These are phyloP conservation scores for Calameuta idolon DNA, from an alignment of 2,888 invertebrate genomes.

Conservation along the genomic window DNA sequence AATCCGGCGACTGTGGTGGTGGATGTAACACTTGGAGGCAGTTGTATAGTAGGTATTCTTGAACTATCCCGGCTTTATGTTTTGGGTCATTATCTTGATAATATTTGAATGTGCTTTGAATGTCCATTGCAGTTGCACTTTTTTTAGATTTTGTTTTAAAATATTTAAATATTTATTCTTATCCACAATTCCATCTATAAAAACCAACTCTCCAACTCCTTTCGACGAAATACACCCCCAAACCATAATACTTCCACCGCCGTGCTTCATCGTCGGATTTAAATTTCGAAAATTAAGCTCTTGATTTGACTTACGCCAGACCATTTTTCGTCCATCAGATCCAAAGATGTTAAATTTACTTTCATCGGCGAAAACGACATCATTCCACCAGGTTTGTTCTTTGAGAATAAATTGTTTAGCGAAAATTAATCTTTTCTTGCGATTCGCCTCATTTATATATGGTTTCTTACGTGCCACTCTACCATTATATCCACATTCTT, in stretches of 20 bases:
- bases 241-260: slow-evolving; percentile 13
- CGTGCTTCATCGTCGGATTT: slow-evolving; percentile 13
- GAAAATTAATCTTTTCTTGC: slow-evolving; percentile 9
- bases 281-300: slow-evolving; percentile 54
- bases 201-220: slow-evolving; percentile 8
- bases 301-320: slow-evolving; percentile 62
- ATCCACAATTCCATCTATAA: slow-evolving; percentile 18
- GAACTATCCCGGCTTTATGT: slow-evolving; percentile 6
- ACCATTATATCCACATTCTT: slow-evolving; percentile 15
- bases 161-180: slow-evolving; percentile 11
- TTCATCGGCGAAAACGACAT: slow-evolving; percentile 18
- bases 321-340: slow-evolving; percentile 54
- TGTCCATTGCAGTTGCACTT: slow-evolving; percentile 10
- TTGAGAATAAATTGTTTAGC: slow-evolving; percentile 16
- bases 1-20: neutral
- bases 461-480: slow-evolving; percentile 16
- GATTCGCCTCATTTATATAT: slow-evolving; percentile 10
- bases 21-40: neutral
- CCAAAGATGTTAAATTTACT: slow-evolving; percentile 69
- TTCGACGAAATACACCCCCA: slow-evolving; percentile 14
- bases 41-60: slow-evolving; percentile 4
- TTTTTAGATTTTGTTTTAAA: slow-evolving; percentile 16
- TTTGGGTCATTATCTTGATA: slow-evolving; percentile 16
- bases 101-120: neutral
- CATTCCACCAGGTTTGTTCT: slow-evolving; percentile 14